Conservation (phyloP, 2,113 vertebrate species). For the Centropristis striata region DNA sequence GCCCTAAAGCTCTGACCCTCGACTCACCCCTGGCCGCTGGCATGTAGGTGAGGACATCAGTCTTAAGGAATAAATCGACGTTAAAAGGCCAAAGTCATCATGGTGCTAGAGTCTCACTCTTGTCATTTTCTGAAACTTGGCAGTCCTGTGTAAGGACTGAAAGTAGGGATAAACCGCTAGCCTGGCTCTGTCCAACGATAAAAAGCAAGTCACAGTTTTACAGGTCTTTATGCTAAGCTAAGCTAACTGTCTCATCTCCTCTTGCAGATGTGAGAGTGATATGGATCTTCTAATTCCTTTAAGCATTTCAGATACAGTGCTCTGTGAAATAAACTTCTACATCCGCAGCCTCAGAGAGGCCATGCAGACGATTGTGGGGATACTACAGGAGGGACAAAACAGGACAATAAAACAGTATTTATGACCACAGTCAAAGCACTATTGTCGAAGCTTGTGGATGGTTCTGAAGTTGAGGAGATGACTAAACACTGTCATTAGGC, state of each 20-base stretch:
- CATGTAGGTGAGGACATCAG: too few species aligned
- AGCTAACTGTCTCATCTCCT: too few species aligned
- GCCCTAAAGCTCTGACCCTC: too few species aligned
- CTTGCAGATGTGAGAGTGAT: neutral
- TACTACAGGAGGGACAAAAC: neutral
- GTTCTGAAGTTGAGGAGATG: slow-evolving; percentile 39
- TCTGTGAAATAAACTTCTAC: neutral
- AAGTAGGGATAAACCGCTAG: neutral
- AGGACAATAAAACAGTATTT: slow-evolving; percentile 27
- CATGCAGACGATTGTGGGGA: neutral
- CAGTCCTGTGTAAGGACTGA: too few species aligned
- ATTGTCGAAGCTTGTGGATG: slow-evolving; percentile 37
- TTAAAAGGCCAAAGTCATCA: too few species aligned
- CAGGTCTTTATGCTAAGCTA: too few species aligned
- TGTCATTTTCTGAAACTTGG: too few species aligned
- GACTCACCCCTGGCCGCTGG: too few species aligned
- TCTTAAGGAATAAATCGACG: too few species aligned
- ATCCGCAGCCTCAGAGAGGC: slow-evolving; percentile 5
- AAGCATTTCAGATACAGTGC: neutral
- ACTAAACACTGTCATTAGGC: slow-evolving; percentile 62
- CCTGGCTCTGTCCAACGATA: neutral
- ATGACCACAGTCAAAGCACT: slow-evolving; percentile 7
- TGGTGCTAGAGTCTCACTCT: too few species aligned
- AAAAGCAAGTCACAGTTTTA: neutral
- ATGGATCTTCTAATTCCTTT: neutral